These are phyloP conservation scores for Drosophila pullipes DNA, from an alignment of 2,888 invertebrate species.

Conservation along the genomic window DNA sequence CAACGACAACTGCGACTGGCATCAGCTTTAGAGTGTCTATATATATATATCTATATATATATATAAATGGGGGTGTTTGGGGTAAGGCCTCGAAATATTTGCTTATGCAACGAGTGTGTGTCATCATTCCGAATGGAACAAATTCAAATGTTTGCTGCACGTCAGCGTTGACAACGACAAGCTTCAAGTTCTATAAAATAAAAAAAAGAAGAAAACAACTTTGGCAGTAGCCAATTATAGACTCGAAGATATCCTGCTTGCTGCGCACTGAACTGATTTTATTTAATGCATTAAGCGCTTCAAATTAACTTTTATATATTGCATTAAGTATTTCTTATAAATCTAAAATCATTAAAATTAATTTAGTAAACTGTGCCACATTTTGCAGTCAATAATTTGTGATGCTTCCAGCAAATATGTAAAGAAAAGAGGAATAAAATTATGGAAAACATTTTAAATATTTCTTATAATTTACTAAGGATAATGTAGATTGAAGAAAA, in stretches of 20 bases:
- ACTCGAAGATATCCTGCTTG: neutral
- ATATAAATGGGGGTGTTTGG: neutral
- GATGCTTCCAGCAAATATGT: neutral
- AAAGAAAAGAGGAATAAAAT: neutral
- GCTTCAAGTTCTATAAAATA: slow-evolving; percentile 7
- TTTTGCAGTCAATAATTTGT: too few relatives aligned
- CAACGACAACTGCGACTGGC: slow-evolving; percentile 63
- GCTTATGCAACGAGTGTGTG: slow-evolving; percentile 79
- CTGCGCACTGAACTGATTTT: fast-evolving
- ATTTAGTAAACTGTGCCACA: neutral
- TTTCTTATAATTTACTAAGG: neutral
- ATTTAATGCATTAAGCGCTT: neutral
- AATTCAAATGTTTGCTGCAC: slow-evolving; percentile 71
- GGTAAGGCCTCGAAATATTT: slow-evolving; percentile 67
- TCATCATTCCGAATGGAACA: slow-evolving; percentile 72
- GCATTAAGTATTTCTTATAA: neutral
- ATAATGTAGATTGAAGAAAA: neutral
- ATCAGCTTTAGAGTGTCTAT: slow-evolving; percentile 3
- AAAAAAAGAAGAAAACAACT: neutral
- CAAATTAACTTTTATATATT: neutral
- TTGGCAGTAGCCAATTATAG: neutral
- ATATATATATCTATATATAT: neutral
- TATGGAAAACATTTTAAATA: neutral
- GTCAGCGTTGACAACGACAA: slow-evolving; percentile 42
- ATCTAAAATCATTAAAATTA: neutral